Percentiles rank a stretch among this genome's conserved stretches.
Conservation (phyloP, 1,140 invertebrate species). For the Ips typographus region DNA sequence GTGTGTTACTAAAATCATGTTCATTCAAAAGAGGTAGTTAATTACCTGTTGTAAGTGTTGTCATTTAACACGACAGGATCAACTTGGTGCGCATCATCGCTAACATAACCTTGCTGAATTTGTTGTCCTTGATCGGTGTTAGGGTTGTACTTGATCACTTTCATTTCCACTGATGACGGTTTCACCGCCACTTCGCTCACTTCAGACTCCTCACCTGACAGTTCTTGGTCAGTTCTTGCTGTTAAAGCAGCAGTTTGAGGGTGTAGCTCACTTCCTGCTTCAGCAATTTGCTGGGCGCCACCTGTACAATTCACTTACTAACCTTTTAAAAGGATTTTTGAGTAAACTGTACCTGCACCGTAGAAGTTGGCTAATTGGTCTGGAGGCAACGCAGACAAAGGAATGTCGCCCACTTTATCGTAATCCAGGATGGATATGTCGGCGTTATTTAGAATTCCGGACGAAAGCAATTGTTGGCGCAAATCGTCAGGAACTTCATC, state of each 20-base stretch:
- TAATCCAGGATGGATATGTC: conserved; percentile 84
- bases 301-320: conserved; percentile 49
- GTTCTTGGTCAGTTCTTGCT: conserved; percentile 34
- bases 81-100: conserved; percentile 70
- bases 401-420: conserved; percentile 84
- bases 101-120: conserved; percentile 70
- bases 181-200: conserved; percentile 56
- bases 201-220: conserved; percentile 56
- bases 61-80: conserved; percentile 72
- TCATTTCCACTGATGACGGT: conserved; percentile 72
- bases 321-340: conserved; percentile 3
- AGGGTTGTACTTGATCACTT: conserved; percentile 79
- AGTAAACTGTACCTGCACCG: conserved; percentile 59
- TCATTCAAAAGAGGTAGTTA: not conserved
- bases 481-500: conserved; percentile 86
- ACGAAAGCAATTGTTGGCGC: conserved; percentile 77
- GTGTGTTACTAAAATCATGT: not conserved
- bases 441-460: conserved; percentile 81
- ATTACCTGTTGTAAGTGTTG: conserved; percentile 66
- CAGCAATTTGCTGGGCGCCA: conserved; percentile 64
- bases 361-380: conserved; percentile 84
- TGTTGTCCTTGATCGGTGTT: conserved; percentile 69
- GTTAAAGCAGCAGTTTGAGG: conserved; percentile 37
- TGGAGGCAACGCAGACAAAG: conserved; percentile 79
- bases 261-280: conserved; percentile 67